Conservation (phyloP, 2,797 vertebrate genomes). For the Xiphorhynchus erythropygius region DNA sequence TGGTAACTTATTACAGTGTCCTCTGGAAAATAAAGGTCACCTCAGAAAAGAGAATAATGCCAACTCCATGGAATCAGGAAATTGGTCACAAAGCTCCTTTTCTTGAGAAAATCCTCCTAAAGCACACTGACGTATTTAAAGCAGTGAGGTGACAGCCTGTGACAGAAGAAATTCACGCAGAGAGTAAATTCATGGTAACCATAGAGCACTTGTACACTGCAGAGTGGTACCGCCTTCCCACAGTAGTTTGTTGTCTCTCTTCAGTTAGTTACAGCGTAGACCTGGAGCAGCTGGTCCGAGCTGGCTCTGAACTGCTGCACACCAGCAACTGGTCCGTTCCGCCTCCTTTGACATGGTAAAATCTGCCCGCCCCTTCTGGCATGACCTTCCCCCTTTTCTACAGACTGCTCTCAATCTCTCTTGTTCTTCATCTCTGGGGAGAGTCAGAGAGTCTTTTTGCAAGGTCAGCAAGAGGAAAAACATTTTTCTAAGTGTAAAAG, state of each 20-base stretch:
- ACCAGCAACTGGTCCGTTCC: background rate
- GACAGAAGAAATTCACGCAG: background rate
- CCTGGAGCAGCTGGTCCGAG: conserved; percentile 32
- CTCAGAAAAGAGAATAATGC: background rate
- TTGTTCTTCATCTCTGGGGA: background rate
- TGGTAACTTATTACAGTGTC: background rate
- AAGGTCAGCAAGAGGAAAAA: background rate
- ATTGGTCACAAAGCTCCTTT: background rate
- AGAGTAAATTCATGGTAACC: background rate
- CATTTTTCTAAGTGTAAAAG: background rate
- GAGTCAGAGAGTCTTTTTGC: background rate
- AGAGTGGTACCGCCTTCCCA: background rate
- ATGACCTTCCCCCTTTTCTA: background rate
- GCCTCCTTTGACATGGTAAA: background rate
- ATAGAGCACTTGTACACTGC: background rate
- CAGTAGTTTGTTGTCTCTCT: background rate
- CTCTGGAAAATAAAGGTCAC: conserved; percentile 32
- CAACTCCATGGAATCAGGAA: background rate
- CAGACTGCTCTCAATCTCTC: background rate
- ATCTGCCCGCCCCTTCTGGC: background rate
- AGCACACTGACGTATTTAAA: background rate
- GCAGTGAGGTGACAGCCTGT: background rate
- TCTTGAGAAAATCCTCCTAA: background rate
- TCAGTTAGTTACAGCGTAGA: background rate
- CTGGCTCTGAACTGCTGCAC: background rate